phyloP scores from a whole-genome alignment of 2,888 invertebrate species.

The Pandemis corylana region DNA sequence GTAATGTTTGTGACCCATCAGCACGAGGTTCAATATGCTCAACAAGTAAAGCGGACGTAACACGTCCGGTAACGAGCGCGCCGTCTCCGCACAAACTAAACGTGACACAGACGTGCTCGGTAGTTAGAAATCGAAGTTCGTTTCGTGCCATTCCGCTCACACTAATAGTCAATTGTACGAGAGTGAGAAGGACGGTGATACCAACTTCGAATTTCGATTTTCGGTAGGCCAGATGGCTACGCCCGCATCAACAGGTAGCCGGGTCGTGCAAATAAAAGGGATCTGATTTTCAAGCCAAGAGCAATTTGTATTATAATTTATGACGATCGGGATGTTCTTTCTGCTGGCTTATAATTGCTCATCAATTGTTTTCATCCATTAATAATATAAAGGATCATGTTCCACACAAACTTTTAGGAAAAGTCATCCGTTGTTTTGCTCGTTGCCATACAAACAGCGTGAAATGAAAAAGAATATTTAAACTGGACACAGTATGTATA shows the following conservation, averaged over 20 bases:
- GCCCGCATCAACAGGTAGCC: conserved; percentile 34
- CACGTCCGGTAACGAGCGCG: background rate
- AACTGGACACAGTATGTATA: too few species aligned
- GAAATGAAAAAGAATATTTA: too few species aligned
- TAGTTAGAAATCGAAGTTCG: too few species aligned
- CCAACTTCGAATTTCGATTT: too few species aligned
- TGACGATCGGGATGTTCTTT: background rate
- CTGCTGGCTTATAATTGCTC: background rate
- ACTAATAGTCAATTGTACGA: too few species aligned
- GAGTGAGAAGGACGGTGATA: too few species aligned
- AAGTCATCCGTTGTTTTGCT: too few species aligned
- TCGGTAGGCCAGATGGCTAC: too few species aligned
- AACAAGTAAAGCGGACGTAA: background rate
- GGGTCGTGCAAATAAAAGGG: conserved; percentile 27
- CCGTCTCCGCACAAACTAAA: background rate
- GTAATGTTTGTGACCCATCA: background rate
- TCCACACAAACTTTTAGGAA: too few species aligned
- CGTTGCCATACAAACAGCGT: too few species aligned
- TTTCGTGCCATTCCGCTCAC: too few species aligned
- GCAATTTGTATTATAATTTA: conserved; percentile 19
- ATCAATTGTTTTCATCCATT: background rate
- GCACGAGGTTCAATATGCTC: background rate
- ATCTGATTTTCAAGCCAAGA: conserved; percentile 25
- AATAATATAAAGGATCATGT: background rate
- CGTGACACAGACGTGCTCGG: background rate